Percentiles rank a stretch among this genome's conserved stretches.
Conservation (phyloP, 2,113 vertebrate genomes). For the Cryptotis parvus region DNA sequence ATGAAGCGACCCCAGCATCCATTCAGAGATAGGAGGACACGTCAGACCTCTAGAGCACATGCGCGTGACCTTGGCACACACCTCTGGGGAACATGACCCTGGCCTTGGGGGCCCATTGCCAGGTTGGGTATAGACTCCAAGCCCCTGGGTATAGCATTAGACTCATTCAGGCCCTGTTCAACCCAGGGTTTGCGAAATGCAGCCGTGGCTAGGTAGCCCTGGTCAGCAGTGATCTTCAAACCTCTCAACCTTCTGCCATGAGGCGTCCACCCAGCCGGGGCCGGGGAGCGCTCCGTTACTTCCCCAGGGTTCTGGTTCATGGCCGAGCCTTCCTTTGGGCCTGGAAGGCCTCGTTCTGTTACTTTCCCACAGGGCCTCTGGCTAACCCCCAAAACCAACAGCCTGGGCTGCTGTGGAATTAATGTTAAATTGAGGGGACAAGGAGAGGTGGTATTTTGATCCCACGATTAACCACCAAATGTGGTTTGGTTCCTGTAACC, state of each 20-base stretch:
- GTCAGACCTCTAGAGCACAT: not conserved
- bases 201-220: not conserved
- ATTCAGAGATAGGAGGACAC: not conserved
- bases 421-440: slow-evolving; percentile 72
- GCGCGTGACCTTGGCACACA: not conserved
- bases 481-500: slow-evolving; percentile 69
- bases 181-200: fast-evolving
- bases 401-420: slow-evolving; percentile 68
- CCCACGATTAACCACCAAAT: slow-evolving; percentile 28
- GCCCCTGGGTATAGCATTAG: not conserved
- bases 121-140: not conserved
- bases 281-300: fast-evolving
- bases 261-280: not conserved
- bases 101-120: not conserved
- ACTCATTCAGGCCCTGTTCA: not conserved
- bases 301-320: not conserved
- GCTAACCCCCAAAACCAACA: slow-evolving; percentile 75
- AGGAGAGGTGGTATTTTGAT: slow-evolving; percentile 59
- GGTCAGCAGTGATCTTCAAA: not conserved
- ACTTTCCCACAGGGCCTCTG: slow-evolving; percentile 66
- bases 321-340: slow-evolving; percentile 26
- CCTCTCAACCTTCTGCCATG: fast-evolving
- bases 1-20: not conserved
- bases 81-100: not conserved
- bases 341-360: slow-evolving; percentile 38